Evolutionary conservation across 2,113 vertebrate species (phyloP), one percentile per base, ranked within the genome.

Genomic region (Neolamprologus cancellatus): DNA sequence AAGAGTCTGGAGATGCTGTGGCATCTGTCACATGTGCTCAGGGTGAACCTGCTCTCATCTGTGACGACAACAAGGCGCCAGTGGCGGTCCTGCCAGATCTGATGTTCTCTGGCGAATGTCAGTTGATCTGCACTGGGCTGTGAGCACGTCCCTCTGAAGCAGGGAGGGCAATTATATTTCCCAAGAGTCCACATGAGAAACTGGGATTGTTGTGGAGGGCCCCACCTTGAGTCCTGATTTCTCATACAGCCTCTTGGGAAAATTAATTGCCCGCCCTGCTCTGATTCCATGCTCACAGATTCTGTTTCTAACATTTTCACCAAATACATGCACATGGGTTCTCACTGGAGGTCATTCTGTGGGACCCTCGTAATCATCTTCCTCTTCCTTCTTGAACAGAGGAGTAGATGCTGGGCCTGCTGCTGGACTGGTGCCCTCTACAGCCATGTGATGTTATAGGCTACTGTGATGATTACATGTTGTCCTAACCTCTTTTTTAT

Each of bases 391-490:
- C 30, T 34, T 61, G 30, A 61, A 61, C 9, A 61, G 17, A 61
- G 57, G 9, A 66, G 61, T 20, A 39, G 4, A 14, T 66, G 0
- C 34, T 14, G 18, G 61, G 18, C 4, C 32, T 66, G 61, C 61
- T 66, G 61, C 61, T 66, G 61, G 61, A 39, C 12, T 14, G 0
- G 8, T 0, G 32, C 32, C 18, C 34, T 39, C 32, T 14, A 39
- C 11, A 20, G 0, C 0, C 61, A 20, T 64, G 0, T 64, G 17
- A 64, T 64, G 59, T 61, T 11, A 6, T 30, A 55, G 53, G 20
- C 23, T 39, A 66, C 32, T 69, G 64, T 23, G 64, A 23, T 41
- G 34, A 23, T 41, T 41, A 1, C 39, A 44, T 71, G 30, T 64
- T 64, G 59, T 64, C 59, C 17, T 12, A 7, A 64, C 4, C 1